Percentiles rank a stretch among this genome's conserved stretches.
Evolutionary conservation across 2,888 invertebrate genomes (phyloP).

Genomic region (Atherix ibis): DNA sequence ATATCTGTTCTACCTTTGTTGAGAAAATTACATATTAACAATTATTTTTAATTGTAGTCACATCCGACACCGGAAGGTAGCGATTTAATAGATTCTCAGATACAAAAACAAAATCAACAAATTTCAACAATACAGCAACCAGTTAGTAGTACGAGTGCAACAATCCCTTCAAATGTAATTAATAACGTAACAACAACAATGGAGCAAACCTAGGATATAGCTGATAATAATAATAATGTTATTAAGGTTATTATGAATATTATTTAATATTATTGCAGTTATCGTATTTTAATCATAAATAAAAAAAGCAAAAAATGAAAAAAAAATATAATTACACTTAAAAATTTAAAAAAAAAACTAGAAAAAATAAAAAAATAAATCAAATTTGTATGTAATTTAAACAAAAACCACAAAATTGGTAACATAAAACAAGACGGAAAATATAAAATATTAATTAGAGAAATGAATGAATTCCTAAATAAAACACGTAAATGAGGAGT

Average conservation of each 20-base stretch:
- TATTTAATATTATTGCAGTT: conserved; percentile 11
- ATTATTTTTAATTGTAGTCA: no score
- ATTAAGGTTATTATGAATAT: conserved; percentile 12
- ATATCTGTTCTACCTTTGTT: no score
- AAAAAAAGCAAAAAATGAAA: conserved; percentile 5
- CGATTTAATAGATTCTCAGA: not conserved
- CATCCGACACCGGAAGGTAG: not conserved
- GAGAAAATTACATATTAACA: no score
- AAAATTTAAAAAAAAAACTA: no score
- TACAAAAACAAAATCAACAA: conserved; percentile 7
- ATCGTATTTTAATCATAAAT: conserved; percentile 10
- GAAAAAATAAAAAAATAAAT: no score
- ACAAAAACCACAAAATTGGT: no score
- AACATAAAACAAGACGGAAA: no score
- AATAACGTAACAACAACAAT: conserved; percentile 11
- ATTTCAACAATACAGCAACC: conserved; percentile 19
- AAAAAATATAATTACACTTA: no score
- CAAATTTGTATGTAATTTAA: no score
- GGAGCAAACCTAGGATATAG: conserved; percentile 13
- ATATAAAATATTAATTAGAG: no score
- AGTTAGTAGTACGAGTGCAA: conserved; percentile 12
- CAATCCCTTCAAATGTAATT: conserved; percentile 13
- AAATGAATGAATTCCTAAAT: no score
- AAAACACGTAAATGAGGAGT: no score
- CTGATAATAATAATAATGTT: conserved; percentile 13